Conservation (phyloP, 92 coral and sea anemone species). For the Montipora capitata region DNA sequence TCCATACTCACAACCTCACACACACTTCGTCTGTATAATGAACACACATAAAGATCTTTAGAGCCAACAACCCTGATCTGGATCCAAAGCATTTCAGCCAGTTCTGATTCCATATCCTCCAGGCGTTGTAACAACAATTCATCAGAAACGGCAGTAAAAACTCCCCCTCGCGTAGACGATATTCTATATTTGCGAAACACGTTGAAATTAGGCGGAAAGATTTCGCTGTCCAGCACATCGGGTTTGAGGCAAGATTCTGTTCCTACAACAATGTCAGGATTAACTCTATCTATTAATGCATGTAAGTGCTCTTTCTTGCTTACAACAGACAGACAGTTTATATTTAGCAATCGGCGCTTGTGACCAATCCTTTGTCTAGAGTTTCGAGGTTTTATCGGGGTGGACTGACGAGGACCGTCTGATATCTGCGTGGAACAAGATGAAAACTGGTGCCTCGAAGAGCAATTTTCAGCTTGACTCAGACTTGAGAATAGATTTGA, state of each 20-base stretch:
- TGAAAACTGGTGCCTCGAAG: background rate
- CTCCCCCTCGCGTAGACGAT: constrained; percentile 4
- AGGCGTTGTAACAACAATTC: background rate
- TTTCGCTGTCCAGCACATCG: constrained; percentile 25
- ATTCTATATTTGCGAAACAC: constrained; percentile 6
- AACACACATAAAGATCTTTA: constrained; percentile 45
- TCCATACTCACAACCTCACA: constrained; percentile 5
- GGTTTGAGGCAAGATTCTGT: constrained; percentile 30
- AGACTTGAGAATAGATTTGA: background rate
- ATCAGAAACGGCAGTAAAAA: constrained; percentile 19
- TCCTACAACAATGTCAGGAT: constrained; percentile 26
- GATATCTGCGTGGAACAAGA: background rate
- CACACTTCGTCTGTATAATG: constrained; percentile 25
- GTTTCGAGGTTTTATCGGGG: background rate
- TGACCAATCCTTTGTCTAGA: background rate
- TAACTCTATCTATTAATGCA: constrained; percentile 8
- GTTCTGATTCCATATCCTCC: constrained; percentile 10
- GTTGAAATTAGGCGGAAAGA: constrained; percentile 24
- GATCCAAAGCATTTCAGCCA: constrained; percentile 32
- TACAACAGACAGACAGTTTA: constrained; percentile 29
- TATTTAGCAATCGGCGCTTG: constrained; percentile 3
- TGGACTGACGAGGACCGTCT: background rate
- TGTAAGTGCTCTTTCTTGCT: constrained; percentile 29
- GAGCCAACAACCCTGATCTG: constrained; percentile 21
- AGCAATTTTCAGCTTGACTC: background rate